A percentile compares a stretch with the other conserved stretches of the same genome.
phyloP scores from a whole-genome alignment of 1,140 invertebrate genomes.

The Pseudomyrmex concolor region DNA sequence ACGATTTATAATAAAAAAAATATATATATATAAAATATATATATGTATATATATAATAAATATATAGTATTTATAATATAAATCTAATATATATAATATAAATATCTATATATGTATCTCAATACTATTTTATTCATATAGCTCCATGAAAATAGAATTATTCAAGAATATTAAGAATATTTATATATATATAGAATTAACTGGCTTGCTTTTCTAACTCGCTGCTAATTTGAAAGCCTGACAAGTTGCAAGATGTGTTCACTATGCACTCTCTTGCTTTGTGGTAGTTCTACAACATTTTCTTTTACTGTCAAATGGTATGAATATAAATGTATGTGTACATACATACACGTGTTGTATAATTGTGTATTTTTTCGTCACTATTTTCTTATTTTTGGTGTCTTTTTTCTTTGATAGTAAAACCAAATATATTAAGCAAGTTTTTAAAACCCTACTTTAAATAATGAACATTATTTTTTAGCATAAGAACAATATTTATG shows the following conservation, averaged over 20 bases:
- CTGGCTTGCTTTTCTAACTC: conserved; percentile 40
- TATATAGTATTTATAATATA: too few relatives aligned
- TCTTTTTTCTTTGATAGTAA: conserved; percentile 25
- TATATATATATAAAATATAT: background rate
- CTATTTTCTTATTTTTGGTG: conserved; percentile 37
- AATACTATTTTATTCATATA: background rate
- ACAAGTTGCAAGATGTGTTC: conserved; percentile 30
- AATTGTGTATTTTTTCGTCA: conserved; percentile 32
- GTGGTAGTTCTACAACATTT: conserved; percentile 11
- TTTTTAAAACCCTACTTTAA: too few relatives aligned
- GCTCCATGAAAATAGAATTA: conserved; percentile 1
- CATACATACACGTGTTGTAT: background rate
- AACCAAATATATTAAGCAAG: background rate
- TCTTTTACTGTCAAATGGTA: conserved; percentile 8
- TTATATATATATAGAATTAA: conserved; percentile 39
- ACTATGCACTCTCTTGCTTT: conserved; percentile 13
- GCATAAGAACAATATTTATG: too few relatives aligned
- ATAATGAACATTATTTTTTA: too few relatives aligned
- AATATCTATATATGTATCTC: background rate
- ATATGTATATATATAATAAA: too few relatives aligned
- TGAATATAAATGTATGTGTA: background rate
- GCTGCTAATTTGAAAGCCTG: conserved; percentile 44
- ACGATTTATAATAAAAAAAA: too few relatives aligned
- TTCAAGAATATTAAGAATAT: conserved; percentile 2
- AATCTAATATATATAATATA: background rate